Base-by-base conservation (phyloP, 2,797 vertebrate species). In the Emydoidea blandingii region DNA sequence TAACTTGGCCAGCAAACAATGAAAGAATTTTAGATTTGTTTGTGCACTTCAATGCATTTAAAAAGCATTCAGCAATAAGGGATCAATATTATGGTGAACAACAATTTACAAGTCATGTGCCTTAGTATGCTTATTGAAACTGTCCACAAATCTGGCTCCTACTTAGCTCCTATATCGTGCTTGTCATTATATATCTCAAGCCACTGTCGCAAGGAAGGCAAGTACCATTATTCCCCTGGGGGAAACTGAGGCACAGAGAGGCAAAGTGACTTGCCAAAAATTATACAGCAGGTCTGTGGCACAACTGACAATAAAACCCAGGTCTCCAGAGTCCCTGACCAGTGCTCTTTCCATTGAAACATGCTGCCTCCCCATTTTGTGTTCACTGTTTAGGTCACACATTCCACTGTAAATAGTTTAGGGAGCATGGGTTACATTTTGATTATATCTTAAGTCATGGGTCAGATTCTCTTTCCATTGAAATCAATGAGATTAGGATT, bases 191-290 rank as follows among this genome's bases (percentile, higher is more conserved):
- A 59, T n/a, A 84, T 94, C 57, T 86, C 57, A 85, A 92, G 81
- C 83, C 79, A 19, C 80, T 95, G 89, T 53, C 84, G 68, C 83
- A 88, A 92, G 92, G 62, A 79, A 87, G 65, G 59, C 85, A 89
- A 79, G 56, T 76, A 81, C 84, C 91, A 89, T 90, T 84, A 37
- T 54, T 62, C 84, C n/a, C 37, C 23, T 90, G 47, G 84, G 86
- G 52, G 86, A 94, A 95, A 95, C 2, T 88, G 95, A 96, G 95
- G 94, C 95, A 96, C 93, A 78, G 87, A 96, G 80, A 87, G 52
- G 91, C 83, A 92, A 88, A 95, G 81, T 86, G 34, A 62, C 85
- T 92, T 91, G 74, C 47, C 27, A 78, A 85, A 89, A 91, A 79
- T 92, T 92, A 96, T 27, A 87, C n/a, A 81, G 83, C 91, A 87